A percentile compares a stretch with the other conserved stretches of the same genome.
Evolutionary conservation across 2,113 vertebrate species (phyloP).

Genomic region (Takifugu bimaculatus): DNA sequence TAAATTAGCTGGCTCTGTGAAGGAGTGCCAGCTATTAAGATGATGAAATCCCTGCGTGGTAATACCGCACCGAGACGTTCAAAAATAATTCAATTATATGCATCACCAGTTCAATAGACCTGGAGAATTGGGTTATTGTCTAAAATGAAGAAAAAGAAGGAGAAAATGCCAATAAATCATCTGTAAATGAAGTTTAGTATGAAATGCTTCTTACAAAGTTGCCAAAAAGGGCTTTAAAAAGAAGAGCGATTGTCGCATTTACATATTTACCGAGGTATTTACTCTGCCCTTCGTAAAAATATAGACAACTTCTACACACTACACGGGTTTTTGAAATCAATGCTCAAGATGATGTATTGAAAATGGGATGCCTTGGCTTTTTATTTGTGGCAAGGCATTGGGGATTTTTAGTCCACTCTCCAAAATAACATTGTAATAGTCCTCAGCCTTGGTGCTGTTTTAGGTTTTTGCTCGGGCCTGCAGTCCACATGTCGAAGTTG

Average conservation of each 20-base stretch:
- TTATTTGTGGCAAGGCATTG: too few species aligned
- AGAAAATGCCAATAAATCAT: slow-evolving; percentile 54
- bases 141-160: slow-evolving; percentile 47
- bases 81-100: slow-evolving; percentile 71
- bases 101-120: slow-evolving; percentile 61
- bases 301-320: too few species aligned
- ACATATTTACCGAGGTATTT: slow-evolving; percentile 37
- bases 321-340: too few species aligned
- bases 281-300: slow-evolving; percentile 4
- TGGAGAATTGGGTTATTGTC: slow-evolving; percentile 67
- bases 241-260: slow-evolving; percentile 29
- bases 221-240: slow-evolving; percentile 37
- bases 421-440: too few species aligned
- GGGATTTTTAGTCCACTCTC: too few species aligned
- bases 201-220: slow-evolving; percentile 43
- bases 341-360: too few species aligned
- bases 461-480: too few species aligned
- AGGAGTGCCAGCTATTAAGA: slow-evolving; percentile 33
- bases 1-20: slow-evolving; percentile 40
- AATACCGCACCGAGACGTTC: slow-evolving; percentile 54
- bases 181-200: slow-evolving; percentile 54
- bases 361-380: too few species aligned
- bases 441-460: too few species aligned
- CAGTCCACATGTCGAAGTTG: too few species aligned
- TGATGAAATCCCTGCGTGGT: slow-evolving; percentile 56